Evolutionary conservation across 2,888 invertebrate genomes (phyloP), one percentile per base, ranked within the genome.

Genomic region (Timema podura): DNA sequence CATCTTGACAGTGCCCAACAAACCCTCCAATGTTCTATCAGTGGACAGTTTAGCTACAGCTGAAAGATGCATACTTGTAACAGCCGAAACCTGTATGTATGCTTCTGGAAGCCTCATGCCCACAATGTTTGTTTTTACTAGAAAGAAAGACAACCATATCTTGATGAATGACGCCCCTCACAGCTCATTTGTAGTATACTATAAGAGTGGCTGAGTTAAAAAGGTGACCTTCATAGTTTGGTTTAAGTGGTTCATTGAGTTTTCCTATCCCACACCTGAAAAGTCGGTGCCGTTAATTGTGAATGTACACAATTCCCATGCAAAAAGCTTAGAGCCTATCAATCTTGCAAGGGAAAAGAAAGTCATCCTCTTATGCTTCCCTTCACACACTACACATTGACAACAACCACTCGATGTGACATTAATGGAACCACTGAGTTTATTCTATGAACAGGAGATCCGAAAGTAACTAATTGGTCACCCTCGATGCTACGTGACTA

Each of bases 11-110:
- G 77, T 79, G 6, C 79, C 76, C 72, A 76, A 74, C n/a, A 76
- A 76, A 73, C 74, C 76, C 61, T 73, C 76, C 10, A 67, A 77
- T 72, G 74, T 79, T 15, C 69, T 79, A 48, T 75, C 76, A 74
- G 75, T 80, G 16, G 77, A 74, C 7, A 67, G 76, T 49, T 30
- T 77, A 67, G 77, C 78, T 16, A 78, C 78, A 69, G 77, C 77
- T 13, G 78, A 80, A 77, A 71, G 79, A 70, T 79, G 78, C 7
- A 75, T 76, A 48, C 74, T 76, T 16, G 72, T 78, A 8, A 79
- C 79, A n/a, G 69, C 76, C 59, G 75, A 77, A 54, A 73, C 72
- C 45, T 75, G 76, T 54, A 77, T 54, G 54, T 5, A 6, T 6
- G 54, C 54, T 5, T n/a, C 7, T 15, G 57, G 79, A 76, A 77